Conservation (phyloP, 2,888 invertebrate species). For the Pilophorus perplexus region DNA sequence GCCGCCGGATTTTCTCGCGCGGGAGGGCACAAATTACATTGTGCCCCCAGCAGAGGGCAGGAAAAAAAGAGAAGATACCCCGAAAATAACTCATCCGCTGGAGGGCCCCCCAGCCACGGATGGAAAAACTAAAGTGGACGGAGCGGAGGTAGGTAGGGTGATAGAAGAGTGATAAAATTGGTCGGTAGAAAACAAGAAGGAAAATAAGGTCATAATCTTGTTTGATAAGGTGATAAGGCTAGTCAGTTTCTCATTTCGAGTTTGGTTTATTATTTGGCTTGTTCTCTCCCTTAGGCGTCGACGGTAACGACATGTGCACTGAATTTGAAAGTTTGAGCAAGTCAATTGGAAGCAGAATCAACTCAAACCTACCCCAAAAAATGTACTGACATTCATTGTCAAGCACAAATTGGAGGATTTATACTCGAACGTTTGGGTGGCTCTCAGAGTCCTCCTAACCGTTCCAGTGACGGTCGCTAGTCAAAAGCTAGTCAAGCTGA, state of each 20-base stretch:
- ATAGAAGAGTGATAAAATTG: conserved; percentile 1
- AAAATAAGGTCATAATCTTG: background rate
- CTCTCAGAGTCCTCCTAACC: conserved; percentile 45
- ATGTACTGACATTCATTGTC: background rate
- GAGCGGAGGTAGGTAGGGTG: conserved; percentile 4
- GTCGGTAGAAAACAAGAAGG: background rate
- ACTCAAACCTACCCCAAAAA: background rate
- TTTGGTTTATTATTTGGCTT: background rate
- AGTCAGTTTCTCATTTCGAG: background rate
- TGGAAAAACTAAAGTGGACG: conserved; percentile 7
- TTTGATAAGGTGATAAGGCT: background rate
- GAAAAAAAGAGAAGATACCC: background rate
- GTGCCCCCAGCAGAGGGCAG: conserved; percentile 1
- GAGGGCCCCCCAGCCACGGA: conserved; percentile 1
- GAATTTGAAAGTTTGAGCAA: background rate
- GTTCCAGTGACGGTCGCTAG: conserved; percentile 32
- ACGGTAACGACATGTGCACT: background rate
- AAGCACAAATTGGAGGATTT: conserved; percentile 9
- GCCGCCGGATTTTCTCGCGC: too few relatives aligned
- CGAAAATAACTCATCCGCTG: background rate
- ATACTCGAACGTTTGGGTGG: conserved; percentile 15
- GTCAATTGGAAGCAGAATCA: background rate
- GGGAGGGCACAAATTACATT: too few relatives aligned
- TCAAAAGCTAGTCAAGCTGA: conserved; percentile 45
- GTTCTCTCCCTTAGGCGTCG: background rate